Evolutionary conservation across 2,797 vertebrate species (phyloP).

Genomic region (Bradypodion pumilum): DNA sequence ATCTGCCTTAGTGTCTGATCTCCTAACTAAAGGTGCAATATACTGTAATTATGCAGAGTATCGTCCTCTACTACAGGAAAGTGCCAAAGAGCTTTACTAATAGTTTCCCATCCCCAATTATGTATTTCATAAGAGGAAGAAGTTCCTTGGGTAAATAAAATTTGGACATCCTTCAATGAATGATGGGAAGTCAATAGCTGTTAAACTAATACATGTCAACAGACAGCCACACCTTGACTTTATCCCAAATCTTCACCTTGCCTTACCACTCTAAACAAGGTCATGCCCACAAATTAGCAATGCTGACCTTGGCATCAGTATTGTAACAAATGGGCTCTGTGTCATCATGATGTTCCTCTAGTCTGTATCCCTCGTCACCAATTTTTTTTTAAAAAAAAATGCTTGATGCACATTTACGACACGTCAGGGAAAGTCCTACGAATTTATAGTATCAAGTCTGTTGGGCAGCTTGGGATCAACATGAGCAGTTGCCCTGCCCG

Average conservation of each 20-base stretch:
- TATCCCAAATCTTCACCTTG: constrained; percentile 30
- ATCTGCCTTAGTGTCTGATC: too few species aligned
- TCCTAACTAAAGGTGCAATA: too few species aligned
- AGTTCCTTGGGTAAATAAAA: not conserved
- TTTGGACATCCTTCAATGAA: not conserved
- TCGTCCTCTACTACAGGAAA: too few species aligned
- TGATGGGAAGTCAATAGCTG: not conserved
- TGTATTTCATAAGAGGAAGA: fast-evolving
- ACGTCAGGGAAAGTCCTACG: not conserved
- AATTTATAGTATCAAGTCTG: not conserved
- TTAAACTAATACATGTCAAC: not conserved
- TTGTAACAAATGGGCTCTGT: not conserved
- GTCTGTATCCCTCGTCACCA: not conserved
- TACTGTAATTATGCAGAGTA: too few species aligned
- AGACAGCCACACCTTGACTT: not conserved
- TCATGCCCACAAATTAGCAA: constrained; percentile 12
- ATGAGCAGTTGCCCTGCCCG: not conserved
- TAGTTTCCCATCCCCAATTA: not conserved
- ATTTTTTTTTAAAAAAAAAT: too few species aligned
- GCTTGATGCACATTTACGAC: not conserved
- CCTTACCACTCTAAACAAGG: constrained; percentile 12
- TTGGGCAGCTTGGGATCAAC: not conserved
- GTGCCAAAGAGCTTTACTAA: not conserved
- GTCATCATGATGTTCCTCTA: not conserved
- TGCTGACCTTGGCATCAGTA: not conserved